Conservation (phyloP, 2,797 vertebrate species). For the Clarias platycephalus region DNA sequence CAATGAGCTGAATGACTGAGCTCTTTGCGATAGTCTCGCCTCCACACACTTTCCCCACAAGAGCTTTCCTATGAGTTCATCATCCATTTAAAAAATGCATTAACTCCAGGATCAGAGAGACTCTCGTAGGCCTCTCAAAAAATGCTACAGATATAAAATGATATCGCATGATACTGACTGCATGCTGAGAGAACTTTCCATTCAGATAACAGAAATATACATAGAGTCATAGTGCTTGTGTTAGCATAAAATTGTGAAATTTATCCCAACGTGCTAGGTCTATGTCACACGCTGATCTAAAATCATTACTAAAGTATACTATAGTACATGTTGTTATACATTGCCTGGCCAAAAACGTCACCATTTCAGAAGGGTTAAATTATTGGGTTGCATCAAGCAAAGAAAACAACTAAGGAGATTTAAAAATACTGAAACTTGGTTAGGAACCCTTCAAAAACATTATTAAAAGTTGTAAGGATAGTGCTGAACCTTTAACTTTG, state of each 20-base stretch:
- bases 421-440: too few species aligned
- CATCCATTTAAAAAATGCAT: conserved; percentile 22
- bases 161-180: background rate
- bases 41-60: conserved; percentile 3
- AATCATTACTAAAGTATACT: background rate
- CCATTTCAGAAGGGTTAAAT: too few species aligned
- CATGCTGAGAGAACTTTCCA: background rate
- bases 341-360: too few species aligned
- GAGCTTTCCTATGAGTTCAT: conserved; percentile 25
- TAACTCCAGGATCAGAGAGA: conserved; percentile 20
- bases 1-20: conserved; percentile 18
- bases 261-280: background rate
- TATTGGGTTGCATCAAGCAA: too few species aligned
- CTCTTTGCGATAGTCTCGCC: conserved; percentile 7
- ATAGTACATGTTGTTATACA: too few species aligned
- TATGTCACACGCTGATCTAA: background rate
- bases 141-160: background rate
- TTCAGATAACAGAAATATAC: background rate
- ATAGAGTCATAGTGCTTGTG: background rate
- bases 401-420: too few species aligned
- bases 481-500: too few species aligned
- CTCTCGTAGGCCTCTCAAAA: conserved; percentile 13
- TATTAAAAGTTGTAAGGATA: too few species aligned
- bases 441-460: too few species aligned
- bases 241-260: background rate